Evolutionary conservation across 2,888 invertebrate genomes (phyloP).

Genomic region (Leptothorax acervorum): DNA sequence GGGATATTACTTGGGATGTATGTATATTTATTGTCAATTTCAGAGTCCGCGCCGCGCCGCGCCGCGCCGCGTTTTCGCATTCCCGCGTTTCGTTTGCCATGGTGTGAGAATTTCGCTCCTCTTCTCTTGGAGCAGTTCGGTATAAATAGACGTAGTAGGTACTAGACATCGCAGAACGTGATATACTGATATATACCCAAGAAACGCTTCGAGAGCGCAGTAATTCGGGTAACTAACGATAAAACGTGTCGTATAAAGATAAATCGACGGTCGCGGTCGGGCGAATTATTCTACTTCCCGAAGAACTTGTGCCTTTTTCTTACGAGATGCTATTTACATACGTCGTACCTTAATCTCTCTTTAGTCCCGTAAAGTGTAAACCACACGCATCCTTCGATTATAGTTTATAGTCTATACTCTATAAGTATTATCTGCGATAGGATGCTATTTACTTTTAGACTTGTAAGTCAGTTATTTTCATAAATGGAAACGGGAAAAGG

Average conservation of each 20-base stretch:
- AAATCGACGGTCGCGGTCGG: neutral
- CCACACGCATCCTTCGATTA: neutral
- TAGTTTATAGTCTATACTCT: no score
- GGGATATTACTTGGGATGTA: neutral
- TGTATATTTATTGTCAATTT: neutral
- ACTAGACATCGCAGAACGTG: conserved; percentile 66
- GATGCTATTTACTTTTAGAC: no score
- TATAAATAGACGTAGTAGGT: conserved; percentile 73
- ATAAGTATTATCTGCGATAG: neutral
- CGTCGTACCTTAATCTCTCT: neutral
- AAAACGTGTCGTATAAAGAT: neutral
- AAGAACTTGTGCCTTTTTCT: neutral
- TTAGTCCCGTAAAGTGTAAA: neutral
- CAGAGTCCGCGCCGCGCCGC: neutral
- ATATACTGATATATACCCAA: conserved; percentile 48
- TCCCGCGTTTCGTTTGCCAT: conserved; percentile 32
- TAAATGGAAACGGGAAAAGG: neutral
- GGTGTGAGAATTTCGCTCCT: conserved; percentile 70
- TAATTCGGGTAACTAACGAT: conserved; percentile 48
- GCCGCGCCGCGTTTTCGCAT: neutral
- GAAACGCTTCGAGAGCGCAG: conserved; percentile 48
- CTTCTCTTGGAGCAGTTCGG: conserved; percentile 58
- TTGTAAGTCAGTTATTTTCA: neutral
- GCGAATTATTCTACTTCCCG: neutral
- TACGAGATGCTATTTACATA: neutral